Conservation (phyloP, 2,888 invertebrate genomes). For the Adelphocoris suturalis region DNA sequence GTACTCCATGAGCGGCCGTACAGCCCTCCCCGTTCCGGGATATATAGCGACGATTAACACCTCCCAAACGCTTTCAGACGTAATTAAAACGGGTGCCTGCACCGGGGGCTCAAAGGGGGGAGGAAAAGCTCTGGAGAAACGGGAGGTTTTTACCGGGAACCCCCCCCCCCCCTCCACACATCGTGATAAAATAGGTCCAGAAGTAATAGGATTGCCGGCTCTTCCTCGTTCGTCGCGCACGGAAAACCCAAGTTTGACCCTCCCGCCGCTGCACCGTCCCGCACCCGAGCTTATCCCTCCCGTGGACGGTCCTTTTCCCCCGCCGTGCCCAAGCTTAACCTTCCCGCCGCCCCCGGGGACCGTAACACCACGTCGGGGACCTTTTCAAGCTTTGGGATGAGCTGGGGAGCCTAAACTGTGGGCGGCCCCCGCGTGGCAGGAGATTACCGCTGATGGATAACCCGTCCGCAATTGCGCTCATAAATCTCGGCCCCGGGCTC, state of each 20-base stretch:
- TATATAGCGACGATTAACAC: conserved; percentile 32
- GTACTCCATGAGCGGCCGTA: no score
- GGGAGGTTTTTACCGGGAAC: conserved; percentile 21
- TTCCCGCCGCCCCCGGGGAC: no score
- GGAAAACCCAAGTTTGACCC: not conserved
- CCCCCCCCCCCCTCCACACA: conserved; percentile 76
- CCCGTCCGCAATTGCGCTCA: conserved; percentile 28
- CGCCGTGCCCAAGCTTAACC: no score
- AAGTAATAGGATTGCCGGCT: conserved; percentile 41
- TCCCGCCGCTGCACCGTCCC: not conserved
- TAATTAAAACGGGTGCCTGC: conserved; percentile 21
- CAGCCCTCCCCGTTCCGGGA: not conserved
- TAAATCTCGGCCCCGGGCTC: conserved; percentile 22
- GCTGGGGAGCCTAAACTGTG: conserved; percentile 17
- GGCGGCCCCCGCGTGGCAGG: not conserved
- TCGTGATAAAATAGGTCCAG: not conserved
- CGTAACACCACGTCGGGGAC: no score
- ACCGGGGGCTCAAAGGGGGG: not conserved
- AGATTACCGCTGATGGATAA: conserved; percentile 40
- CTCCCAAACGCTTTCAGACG: conserved; percentile 17
- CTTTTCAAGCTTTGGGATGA: not conserved
- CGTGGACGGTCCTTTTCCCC: not conserved
- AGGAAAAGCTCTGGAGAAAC: not conserved
- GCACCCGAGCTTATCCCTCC: not conserved
- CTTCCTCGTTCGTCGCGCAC: not conserved